phyloP scores from a whole-genome alignment of 2,797 vertebrate genomes.

The Morelia viridis region DNA sequence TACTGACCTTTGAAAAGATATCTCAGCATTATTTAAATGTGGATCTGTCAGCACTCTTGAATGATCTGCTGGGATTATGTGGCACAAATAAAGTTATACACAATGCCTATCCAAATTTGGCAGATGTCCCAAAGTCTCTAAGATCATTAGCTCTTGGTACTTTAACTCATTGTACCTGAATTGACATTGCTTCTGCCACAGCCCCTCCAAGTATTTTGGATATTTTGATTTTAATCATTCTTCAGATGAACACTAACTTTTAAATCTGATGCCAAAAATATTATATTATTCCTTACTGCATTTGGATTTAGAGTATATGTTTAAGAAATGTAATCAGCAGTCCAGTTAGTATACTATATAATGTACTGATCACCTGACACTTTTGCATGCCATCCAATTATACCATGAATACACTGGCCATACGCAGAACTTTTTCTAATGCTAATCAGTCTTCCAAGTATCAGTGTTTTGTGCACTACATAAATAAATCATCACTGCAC shows the following conservation, averaged over 20 bases:
- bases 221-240: not conserved
- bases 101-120: not conserved
- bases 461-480: not conserved
- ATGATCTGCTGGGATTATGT: not conserved
- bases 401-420: not conserved
- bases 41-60: not conserved
- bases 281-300: not conserved
- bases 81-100: not conserved
- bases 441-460: not conserved
- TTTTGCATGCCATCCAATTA: not conserved
- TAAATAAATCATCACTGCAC: not conserved
- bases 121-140: not conserved
- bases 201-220: not conserved
- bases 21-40: not conserved
- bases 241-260: not conserved
- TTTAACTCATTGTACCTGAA: not conserved
- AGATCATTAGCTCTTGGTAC: not conserved
- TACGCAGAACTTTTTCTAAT: not conserved
- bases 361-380: not conserved
- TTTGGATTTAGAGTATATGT: not conserved
- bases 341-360: not conserved
- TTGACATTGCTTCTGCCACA: not conserved
- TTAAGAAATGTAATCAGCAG: not conserved
- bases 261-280: not conserved
- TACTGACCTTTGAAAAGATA: not conserved